Base-by-base conservation (phyloP, 2,888 invertebrate species). In the Gisinianus flammeolus region DNA sequence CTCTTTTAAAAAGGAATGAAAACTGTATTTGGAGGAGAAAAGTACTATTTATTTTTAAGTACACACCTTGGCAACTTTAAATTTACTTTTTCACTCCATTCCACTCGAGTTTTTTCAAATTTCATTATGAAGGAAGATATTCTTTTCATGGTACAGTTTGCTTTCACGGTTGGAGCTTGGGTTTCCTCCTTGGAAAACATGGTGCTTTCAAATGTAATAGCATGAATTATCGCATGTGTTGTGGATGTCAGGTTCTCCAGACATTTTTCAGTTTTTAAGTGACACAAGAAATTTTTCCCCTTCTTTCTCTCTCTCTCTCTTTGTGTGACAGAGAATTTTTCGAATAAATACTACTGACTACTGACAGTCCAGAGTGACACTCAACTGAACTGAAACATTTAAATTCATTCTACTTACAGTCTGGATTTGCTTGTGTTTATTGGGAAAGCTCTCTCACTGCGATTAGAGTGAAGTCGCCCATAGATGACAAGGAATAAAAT, bases 181-280 rank as follows among this genome's bases (percentile, higher is more conserved):
- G 6, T n/a, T n/a, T n/a, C n/a, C n/a, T n/a, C n/a, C n/a, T n/a
- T n/a, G n/a, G n/a, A n/a, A n/a, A n/a, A n/a, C n/a, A n/a, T n/a
- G n/a, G n/a, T n/a, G n/a, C n/a, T n/a, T n/a, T n/a, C n/a, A n/a
- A 10, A 4, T 66, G 10, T 66, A 66, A 66, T 30, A 66, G 64
- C 64, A 66, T 30, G 28, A 66, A 26, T 66, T 66, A 66, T 66
- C 28, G 28, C n/a, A 8, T 22, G 31, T 28, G 64, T 28, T 30
- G 26, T 16, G 19, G 12, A 24, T 66, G 64, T 66, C 64, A 66
- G 64, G 22, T 12, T 30, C 3, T 2, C 16, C 10, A 28, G 19
- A 12, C 30, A 30, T 66, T 66, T 19, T 26, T 66, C 31, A 66
- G 64, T 31, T 66, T 28, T 66, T 66, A 58, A 58, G 58, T 58